A percentile compares a stretch with the other conserved stretches of the same genome.
phyloP scores from a whole-genome alignment of 2,888 invertebrate species.

The Candidula unifasciata region DNA sequence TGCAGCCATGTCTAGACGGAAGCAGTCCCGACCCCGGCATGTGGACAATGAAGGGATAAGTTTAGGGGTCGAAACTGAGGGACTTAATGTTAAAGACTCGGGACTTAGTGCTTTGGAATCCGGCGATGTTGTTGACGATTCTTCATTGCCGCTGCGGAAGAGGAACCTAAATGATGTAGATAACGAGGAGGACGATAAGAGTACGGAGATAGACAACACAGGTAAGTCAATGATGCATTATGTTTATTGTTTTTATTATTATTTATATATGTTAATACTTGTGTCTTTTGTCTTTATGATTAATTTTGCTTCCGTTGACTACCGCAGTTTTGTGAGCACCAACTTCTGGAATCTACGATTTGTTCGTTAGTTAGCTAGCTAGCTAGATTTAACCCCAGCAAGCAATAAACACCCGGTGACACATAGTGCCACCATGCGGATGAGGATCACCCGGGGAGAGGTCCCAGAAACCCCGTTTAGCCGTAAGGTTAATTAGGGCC shows the following conservation, averaged over 20 bases:
- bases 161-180: slow-evolving; percentile 15
- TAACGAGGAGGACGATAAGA: slow-evolving; percentile 25
- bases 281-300: background rate
- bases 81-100: background rate
- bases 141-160: background rate
- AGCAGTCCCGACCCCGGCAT: slow-evolving; percentile 55
- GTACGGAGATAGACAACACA: background rate
- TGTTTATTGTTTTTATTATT: slow-evolving; percentile 15
- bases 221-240: slow-evolving; percentile 21
- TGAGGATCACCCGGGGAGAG: too few relatives aligned
- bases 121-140: background rate
- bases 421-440: too few relatives aligned
- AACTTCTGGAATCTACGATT: too few relatives aligned
- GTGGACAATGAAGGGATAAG: slow-evolving; percentile 49
- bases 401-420: too few relatives aligned
- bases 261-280: background rate
- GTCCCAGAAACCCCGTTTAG: too few relatives aligned
- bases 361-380: too few relatives aligned
- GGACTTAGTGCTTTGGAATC: background rate
- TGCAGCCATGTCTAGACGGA: slow-evolving; percentile 53
- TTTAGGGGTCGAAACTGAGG: slow-evolving; percentile 22
- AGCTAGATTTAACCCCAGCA: too few relatives aligned
- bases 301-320: background rate
- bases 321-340: too few relatives aligned
- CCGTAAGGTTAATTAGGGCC: too few relatives aligned